Conservation (phyloP, 2,888 invertebrate genomes). For the Patella caerulea region DNA sequence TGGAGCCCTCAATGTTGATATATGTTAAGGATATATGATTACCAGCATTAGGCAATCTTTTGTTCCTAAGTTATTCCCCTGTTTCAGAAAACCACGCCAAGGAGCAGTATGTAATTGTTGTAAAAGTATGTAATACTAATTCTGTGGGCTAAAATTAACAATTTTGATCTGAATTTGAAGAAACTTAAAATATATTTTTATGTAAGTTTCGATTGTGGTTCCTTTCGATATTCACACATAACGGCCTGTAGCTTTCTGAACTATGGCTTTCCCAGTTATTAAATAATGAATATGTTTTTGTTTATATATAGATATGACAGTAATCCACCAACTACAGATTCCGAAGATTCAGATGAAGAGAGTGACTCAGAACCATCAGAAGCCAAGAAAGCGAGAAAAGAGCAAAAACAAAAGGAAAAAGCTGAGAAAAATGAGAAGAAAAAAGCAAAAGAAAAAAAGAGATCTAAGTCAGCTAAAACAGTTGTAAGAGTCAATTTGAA, state of each 20-base stretch:
- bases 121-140: too few species aligned
- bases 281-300: background rate
- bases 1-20: too few species aligned
- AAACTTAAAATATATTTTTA: too few species aligned
- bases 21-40: too few species aligned
- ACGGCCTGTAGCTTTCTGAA: too few species aligned
- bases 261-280: background rate
- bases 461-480: slow-evolving; percentile 75
- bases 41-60: too few species aligned
- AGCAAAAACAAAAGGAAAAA: slow-evolving; percentile 51
- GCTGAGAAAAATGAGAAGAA: slow-evolving; percentile 41
- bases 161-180: too few species aligned
- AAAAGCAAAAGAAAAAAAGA: slow-evolving; percentile 65
- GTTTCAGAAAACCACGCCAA: too few species aligned
- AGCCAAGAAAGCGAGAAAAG: slow-evolving; percentile 57
- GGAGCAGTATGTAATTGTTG: background rate
- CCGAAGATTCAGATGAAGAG: slow-evolving; percentile 48
- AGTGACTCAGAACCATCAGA: slow-evolving; percentile 63
- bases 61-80: too few species aligned
- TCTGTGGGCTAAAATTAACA: background rate
- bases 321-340: slow-evolving; percentile 72
- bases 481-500: slow-evolving; percentile 78
- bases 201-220: too few species aligned
- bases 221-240: too few species aligned
- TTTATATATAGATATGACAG: slow-evolving; percentile 78